Conservation (phyloP, 2,888 invertebrate genomes). For the Bembecia ichneumoniformis region DNA sequence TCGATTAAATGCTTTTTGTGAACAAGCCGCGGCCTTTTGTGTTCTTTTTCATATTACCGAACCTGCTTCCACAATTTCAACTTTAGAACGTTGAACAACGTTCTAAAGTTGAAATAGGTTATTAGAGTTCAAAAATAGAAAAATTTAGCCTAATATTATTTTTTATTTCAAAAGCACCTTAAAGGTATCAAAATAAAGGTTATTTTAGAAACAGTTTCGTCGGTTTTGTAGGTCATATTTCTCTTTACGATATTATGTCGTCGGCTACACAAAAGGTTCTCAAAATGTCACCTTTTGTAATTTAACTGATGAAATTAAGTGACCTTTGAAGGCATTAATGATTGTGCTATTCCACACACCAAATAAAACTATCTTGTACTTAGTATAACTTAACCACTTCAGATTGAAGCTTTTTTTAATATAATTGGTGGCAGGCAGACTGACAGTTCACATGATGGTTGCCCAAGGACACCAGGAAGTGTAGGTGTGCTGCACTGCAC, state of each 20-base stretch:
- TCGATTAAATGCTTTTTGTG: constrained; percentile 59
- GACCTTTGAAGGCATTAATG: background rate
- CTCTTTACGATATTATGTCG: background rate
- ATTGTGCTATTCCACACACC: too few species aligned
- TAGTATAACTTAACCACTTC: too few species aligned
- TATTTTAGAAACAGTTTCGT: background rate
- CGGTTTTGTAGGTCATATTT: background rate
- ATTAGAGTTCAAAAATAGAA: background rate
- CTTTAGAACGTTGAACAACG: background rate
- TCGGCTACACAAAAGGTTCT: background rate
- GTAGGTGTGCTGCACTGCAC: too few species aligned
- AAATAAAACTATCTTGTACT: too few species aligned
- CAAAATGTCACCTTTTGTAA: background rate
- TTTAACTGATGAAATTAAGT: background rate
- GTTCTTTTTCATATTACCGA: constrained; percentile 19
- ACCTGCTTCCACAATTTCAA: background rate
- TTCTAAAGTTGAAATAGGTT: background rate
- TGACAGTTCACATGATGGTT: too few species aligned
- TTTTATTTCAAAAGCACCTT: background rate
- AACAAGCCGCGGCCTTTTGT: constrained; percentile 45
- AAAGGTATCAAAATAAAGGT: background rate
- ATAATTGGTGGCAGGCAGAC: too few species aligned
- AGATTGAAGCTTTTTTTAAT: too few species aligned
- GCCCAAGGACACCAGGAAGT: too few species aligned
- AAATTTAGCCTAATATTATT: background rate